phyloP scores from a whole-genome alignment of 2,113 vertebrate species.

The Fukomys damarensis region DNA sequence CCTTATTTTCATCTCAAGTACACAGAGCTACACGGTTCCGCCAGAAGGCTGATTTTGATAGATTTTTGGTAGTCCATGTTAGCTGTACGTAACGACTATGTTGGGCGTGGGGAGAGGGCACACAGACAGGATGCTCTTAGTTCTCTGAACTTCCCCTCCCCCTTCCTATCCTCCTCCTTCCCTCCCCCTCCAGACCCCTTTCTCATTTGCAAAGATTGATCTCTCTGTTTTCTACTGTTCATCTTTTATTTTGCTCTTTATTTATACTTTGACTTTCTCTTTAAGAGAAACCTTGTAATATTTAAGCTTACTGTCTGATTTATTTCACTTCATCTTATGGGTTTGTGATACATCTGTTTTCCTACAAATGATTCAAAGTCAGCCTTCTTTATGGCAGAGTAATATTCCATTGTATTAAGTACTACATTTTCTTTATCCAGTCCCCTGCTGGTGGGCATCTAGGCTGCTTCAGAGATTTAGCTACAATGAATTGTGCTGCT shows the following conservation, averaged over 20 bases:
- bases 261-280: neutral
- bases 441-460: neutral
- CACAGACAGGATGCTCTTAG: neutral
- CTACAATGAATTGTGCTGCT: neutral
- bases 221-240: neutral
- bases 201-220: neutral
- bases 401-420: neutral
- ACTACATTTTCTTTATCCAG: neutral
- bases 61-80: neutral
- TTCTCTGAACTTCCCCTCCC: neutral
- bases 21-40: neutral
- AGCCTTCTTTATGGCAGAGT: neutral
- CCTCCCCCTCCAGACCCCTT: neutral
- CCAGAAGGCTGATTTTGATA: neutral
- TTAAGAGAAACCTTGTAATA: neutral
- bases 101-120: too few species aligned
- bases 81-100: too few species aligned
- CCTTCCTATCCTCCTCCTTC: neutral
- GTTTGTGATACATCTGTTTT: neutral
- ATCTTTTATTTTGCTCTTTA: neutral
- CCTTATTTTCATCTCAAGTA: neutral
- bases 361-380: neutral
- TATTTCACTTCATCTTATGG: neutral
- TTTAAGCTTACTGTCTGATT: neutral
- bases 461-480: neutral